Evolutionary conservation across 1,140 invertebrate genomes (phyloP).

Genomic region (Heliothis subflexa): DNA sequence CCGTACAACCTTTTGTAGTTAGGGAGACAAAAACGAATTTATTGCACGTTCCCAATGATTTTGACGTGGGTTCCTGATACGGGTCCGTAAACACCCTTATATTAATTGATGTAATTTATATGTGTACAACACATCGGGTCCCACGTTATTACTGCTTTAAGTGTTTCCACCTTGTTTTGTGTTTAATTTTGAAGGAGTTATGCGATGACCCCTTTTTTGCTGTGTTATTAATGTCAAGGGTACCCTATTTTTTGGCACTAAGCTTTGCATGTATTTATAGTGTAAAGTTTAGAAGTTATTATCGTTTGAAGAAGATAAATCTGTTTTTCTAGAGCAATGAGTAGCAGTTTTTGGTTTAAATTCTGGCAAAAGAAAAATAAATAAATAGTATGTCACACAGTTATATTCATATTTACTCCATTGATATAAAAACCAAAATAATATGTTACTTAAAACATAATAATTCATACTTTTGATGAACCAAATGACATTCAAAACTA

Average conservation of each 20-base stretch:
- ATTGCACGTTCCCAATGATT: conserved; percentile 41
- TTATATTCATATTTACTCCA: too few relatives aligned
- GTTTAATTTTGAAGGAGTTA: conserved; percentile 1
- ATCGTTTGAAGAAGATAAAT: not conserved
- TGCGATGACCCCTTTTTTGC: too few relatives aligned
- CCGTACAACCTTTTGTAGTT: conserved; percentile 18
- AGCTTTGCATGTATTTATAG: too few relatives aligned
- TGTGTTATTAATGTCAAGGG: too few relatives aligned
- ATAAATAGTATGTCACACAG: too few relatives aligned
- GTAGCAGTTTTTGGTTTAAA: too few relatives aligned
- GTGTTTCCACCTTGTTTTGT: conserved; percentile 16
- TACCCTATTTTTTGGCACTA: too few relatives aligned
- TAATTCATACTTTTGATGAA: conserved; percentile 11
- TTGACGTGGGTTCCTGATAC: conserved; percentile 53
- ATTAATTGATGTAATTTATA: conserved; percentile 56
- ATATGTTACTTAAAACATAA: not conserved
- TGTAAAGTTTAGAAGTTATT: too few relatives aligned
- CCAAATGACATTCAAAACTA: conserved; percentile 11
- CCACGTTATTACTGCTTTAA: conserved; percentile 24
- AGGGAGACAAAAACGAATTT: conserved; percentile 42
- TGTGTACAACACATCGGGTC: conserved; percentile 1
- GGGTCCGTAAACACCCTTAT: conserved; percentile 45
- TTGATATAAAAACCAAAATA: not conserved
- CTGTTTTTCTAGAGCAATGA: not conserved
- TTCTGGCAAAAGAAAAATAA: too few relatives aligned